These are phyloP conservation scores for Dolichoris vasculosae DNA, from an alignment of 1,140 invertebrate genomes.

Conservation along the genomic window DNA sequence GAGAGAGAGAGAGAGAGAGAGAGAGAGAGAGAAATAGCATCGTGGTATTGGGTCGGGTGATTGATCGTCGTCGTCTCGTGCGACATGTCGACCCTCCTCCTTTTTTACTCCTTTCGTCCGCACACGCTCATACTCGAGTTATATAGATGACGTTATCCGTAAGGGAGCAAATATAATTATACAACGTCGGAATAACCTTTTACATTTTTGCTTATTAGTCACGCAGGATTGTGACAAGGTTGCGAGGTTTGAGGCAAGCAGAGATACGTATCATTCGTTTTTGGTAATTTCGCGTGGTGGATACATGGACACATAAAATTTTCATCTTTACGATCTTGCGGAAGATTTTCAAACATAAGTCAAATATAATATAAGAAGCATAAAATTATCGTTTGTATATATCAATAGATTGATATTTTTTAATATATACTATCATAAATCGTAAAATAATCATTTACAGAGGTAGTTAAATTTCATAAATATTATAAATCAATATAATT, in stretches of 20 bases:
- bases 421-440: no score
- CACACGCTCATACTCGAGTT: not conserved
- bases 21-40: not conserved
- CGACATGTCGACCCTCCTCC: conserved; percentile 54
- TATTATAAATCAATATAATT: no score
- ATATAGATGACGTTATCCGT: not conserved
- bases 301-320: not conserved
- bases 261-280: not conserved
- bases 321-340: no score
- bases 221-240: not conserved
- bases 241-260: not conserved
- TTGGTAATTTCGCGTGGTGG: not conserved
- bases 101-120: conserved; percentile 19
- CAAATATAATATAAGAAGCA: no score
- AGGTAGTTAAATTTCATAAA: no score
- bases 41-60: conserved; percentile 61
- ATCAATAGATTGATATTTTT: no score
- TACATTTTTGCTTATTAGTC: conserved; percentile 68
- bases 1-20: not conserved
- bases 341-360: no score
- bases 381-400: no score
- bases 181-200: conserved; percentile 64
- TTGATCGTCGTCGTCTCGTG: conserved; percentile 70
- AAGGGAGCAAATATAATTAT: not conserved
- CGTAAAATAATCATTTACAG: no score